A percentile compares a stretch with the other conserved stretches of the same genome.
phyloP scores from a whole-genome alignment of 1,140 invertebrate species.

The Papilio dardanus region DNA sequence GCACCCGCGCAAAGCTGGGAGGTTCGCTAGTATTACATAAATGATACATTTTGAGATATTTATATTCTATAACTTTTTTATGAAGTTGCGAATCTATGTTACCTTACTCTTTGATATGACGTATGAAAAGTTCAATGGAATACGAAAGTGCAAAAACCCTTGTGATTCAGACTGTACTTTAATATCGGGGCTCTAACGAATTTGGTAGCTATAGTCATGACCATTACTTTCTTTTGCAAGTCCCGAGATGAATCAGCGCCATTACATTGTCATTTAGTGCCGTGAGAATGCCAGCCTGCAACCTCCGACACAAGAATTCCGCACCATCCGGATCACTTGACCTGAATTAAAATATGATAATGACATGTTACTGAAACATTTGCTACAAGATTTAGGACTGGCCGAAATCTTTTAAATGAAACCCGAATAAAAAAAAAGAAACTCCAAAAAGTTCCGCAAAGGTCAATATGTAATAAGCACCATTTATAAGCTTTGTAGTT shows the following conservation, averaged over 20 bases:
- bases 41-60: not conserved
- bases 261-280: slow-evolving; percentile 52
- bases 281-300: slow-evolving; percentile 54
- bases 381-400: slow-evolving; percentile 11
- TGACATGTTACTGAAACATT: slow-evolving; percentile 20
- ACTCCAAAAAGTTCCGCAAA: not conserved
- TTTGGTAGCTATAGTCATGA: slow-evolving; percentile 19
- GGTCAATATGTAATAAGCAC: too few relatives aligned
- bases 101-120: not conserved
- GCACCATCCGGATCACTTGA: slow-evolving; percentile 55
- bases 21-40: too few relatives aligned
- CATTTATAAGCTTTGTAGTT: too few relatives aligned
- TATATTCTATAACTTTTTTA: not conserved
- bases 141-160: slow-evolving; percentile 31
- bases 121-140: slow-evolving; percentile 22
- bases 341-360: slow-evolving; percentile 48
- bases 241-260: slow-evolving; percentile 55
- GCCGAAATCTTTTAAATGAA: too few relatives aligned
- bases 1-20: too few relatives aligned
- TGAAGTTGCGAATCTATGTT: not conserved
- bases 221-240: slow-evolving; percentile 49
- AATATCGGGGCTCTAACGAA: slow-evolving; percentile 32
- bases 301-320: slow-evolving; percentile 55
- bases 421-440: too few relatives aligned
- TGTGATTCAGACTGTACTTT: slow-evolving; percentile 21